Percentiles rank a stretch among this genome's conserved stretches.
phyloP scores from a whole-genome alignment of 2,888 invertebrate genomes.

The Drosophila siamana region DNA sequence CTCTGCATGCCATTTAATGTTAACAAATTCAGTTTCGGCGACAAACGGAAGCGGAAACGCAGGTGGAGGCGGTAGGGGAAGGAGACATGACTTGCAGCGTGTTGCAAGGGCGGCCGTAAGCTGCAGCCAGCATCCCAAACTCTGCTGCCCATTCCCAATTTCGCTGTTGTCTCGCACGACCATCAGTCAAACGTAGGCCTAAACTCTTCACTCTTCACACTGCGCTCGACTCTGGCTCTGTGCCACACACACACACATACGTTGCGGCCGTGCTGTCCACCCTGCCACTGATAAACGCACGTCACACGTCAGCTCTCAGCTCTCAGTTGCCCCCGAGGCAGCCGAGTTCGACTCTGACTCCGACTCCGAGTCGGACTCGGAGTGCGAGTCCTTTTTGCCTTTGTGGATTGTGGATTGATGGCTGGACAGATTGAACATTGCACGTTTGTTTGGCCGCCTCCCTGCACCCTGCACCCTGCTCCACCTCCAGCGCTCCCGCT shows the following conservation, averaged over 20 bases:
- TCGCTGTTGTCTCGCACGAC: slow-evolving; percentile 15
- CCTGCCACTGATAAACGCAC: slow-evolving; percentile 77
- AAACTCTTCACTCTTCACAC: too few relatives aligned
- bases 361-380: neutral
- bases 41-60: slow-evolving; percentile 66
- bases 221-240: neutral
- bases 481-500: too few relatives aligned
- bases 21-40: slow-evolving; percentile 73
- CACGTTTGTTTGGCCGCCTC: slow-evolving; percentile 35
- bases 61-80: slow-evolving; percentile 42
- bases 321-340: neutral
- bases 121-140: too few relatives aligned
- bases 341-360: neutral
- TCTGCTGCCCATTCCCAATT: neutral
- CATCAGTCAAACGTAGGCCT: slow-evolving; percentile 54
- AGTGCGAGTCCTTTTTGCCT: slow-evolving; percentile 52
- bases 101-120: neutral
- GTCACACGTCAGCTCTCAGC: slow-evolving; percentile 67
- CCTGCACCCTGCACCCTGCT: slow-evolving; percentile 1
- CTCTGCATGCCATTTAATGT: slow-evolving; percentile 66
- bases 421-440: slow-evolving; percentile 65
- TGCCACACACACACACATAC: neutral
- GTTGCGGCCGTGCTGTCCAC: slow-evolving; percentile 26
- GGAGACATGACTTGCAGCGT: slow-evolving; percentile 7
- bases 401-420: slow-evolving; percentile 66